Evolutionary conservation across 2,113 vertebrate genomes (phyloP).

Genomic region (Macrotus californicus): DNA sequence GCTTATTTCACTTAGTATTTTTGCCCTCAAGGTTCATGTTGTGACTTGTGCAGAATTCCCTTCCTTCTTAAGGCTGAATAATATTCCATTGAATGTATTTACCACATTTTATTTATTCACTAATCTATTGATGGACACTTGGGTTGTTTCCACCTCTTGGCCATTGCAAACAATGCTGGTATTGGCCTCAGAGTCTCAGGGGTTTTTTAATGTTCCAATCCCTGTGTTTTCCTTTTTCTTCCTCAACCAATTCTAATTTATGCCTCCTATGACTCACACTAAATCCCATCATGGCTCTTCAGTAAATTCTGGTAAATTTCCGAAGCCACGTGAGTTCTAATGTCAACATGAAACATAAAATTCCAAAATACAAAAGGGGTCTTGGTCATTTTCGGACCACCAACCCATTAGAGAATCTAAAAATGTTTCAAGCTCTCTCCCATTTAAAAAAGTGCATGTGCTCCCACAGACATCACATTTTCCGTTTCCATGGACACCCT

Average conservation of each 20-base stretch:
- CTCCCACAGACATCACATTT: background rate
- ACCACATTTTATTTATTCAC: background rate
- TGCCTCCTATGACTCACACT: background rate
- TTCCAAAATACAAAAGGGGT: background rate
- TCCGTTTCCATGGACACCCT: background rate
- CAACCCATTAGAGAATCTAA: background rate
- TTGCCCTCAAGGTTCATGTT: background rate
- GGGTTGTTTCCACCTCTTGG: background rate
- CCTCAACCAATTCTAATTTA: background rate
- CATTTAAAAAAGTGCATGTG: background rate
- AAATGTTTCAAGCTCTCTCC: background rate
- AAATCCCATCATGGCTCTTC: background rate
- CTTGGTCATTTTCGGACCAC: background rate
- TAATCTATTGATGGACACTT: background rate
- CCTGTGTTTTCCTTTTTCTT: background rate
- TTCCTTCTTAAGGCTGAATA: background rate
- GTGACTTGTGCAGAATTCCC: background rate
- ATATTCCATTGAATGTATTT: background rate
- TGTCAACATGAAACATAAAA: background rate
- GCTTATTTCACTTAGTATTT: background rate
- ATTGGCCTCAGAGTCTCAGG: background rate
- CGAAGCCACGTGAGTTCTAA: background rate
- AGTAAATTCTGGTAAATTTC: background rate
- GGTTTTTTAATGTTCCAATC: background rate
- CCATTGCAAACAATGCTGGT: background rate